Evolutionary conservation across 2,113 vertebrate genomes (phyloP).

Genomic region (Urocitellus parryii): DNA sequence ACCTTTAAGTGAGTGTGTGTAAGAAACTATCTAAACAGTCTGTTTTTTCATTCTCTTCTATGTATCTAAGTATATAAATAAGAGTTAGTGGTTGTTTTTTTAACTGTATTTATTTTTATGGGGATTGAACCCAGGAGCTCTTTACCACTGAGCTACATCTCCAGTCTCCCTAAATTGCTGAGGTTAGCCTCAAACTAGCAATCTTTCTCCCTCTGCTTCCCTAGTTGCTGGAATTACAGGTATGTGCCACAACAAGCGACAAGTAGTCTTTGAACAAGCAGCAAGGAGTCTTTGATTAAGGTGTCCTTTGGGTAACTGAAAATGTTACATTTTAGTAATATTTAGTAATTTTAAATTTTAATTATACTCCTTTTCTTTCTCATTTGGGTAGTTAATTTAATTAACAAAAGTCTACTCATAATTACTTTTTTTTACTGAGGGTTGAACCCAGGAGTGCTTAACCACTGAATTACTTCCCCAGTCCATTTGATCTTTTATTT

Average conservation of each 20-base stretch:
- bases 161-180: background rate
- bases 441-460: too few relatives aligned
- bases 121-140: background rate
- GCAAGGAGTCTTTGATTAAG: background rate
- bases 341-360: slow-evolving; percentile 32
- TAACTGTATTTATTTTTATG: background rate
- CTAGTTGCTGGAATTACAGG: background rate
- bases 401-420: background rate
- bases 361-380: background rate
- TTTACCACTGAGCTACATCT: background rate
- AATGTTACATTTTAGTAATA: background rate
- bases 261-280: background rate
- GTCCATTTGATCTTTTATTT: too few relatives aligned
- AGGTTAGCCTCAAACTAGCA: background rate
- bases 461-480: too few relatives aligned
- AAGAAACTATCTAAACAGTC: background rate
- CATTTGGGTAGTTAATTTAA: background rate
- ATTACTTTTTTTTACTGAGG: background rate
- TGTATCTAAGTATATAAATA: background rate
- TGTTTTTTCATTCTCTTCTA: background rate
- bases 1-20: background rate
- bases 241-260: background rate
- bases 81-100: background rate
- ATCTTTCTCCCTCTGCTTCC: background rate
- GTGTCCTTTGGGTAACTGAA: background rate